Base-by-base conservation (phyloP, 1,140 invertebrate genomes). In the Caenorhabditis tropicalis region DNA sequence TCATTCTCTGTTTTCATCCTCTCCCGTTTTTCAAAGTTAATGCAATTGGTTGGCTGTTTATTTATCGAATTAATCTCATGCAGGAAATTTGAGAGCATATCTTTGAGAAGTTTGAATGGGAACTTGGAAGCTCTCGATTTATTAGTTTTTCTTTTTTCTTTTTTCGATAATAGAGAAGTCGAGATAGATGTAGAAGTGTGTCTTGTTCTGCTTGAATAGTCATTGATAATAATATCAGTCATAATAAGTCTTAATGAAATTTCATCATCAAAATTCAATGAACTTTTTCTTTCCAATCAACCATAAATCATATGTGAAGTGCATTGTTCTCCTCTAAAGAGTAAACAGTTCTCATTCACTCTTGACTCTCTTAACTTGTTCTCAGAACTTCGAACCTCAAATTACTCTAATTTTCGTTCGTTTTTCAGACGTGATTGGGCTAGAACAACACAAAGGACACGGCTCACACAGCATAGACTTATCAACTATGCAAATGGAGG, bases 401-500 rank as follows among this genome's bases (percentile, higher is more conserved):
- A 12, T 12, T 12, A 12, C 43, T 51, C 49, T 19, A 51, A 33
- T 19, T 36, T 1, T 36, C 16, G 3, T 7, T 43, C 19, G 12
- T 74, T 36, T 74, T 74, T 12, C 65, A 74, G 65, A 74, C 19
- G 19, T 74, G 65, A 74, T 74, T n/a, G 65, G 21, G 36, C 43
- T 74, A 43, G 65, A 43, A 74, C 65, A 43, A 43, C 65, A 74
- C 36, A 74, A 74, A 74, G 65, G 65, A 74, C 65, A 74, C 65
- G 65, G 36, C 65, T 74, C 65, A 12, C 58, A 65, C 29, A 74
- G 65, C 65, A 74, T 74, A 74, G 65, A 74, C 65, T 74, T 74
- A 74, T 74, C 65, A 74, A 74, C 65, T 74, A 74, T 74, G 65
- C 65, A 74, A 74, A 74, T 74, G 65, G 65, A 74, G 65, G 65